Percentiles rank a stretch among this genome's conserved stretches.
phyloP scores from a whole-genome alignment of 2,797 vertebrate species.

The Coccyzus lansbergi region DNA sequence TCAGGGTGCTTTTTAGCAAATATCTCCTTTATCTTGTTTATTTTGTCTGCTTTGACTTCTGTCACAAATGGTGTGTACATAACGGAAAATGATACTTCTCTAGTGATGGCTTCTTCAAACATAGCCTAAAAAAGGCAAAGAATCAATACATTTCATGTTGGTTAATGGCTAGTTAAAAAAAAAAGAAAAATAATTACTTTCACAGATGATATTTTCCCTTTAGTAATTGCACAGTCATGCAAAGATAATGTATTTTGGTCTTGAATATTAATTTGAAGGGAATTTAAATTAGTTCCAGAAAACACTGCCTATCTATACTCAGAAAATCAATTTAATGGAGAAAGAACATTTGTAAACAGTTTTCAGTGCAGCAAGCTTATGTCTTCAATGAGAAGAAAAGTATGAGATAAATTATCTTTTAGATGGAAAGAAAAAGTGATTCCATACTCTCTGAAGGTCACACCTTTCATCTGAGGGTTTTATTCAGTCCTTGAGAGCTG shows the following conservation, averaged over 20 bases:
- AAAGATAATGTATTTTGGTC: constrained; percentile 77
- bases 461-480: constrained; percentile 49
- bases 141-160: not conserved
- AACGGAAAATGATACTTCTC: constrained; percentile 70
- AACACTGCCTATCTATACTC: constrained; percentile 71
- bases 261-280: constrained; percentile 79
- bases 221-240: constrained; percentile 76
- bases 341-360: constrained; percentile 77
- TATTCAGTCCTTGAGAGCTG: constrained; percentile 64
- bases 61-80: constrained; percentile 76
- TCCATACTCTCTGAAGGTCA: constrained; percentile 68
- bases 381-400: constrained; percentile 64
- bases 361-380: constrained; percentile 47
- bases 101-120: constrained; percentile 75
- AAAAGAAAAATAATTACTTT: constrained; percentile 49
- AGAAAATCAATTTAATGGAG: constrained; percentile 77
- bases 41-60: constrained; percentile 63
- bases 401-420: constrained; percentile 65
- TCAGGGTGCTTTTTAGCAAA: constrained; percentile 74
- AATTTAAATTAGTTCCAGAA: constrained; percentile 80
- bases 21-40: constrained; percentile 68
- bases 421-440: constrained; percentile 67
- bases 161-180: constrained; percentile 35
- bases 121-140: constrained; percentile 71
- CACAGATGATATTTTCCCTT: constrained; percentile 68